Conservation (phyloP, 1,140 invertebrate genomes). For the Vollenhovia emeryi region DNA sequence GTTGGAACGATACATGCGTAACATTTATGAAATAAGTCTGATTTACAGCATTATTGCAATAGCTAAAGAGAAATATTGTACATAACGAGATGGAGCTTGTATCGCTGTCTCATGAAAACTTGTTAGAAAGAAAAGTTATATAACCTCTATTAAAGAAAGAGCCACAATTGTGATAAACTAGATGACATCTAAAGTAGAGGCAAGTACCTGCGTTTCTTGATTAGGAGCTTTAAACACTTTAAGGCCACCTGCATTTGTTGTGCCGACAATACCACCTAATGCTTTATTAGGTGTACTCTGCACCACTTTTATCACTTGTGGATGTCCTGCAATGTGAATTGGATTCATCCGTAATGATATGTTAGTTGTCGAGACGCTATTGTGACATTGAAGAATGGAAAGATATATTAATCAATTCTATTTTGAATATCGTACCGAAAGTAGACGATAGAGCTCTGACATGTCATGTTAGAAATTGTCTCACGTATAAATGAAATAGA, state of each 20-base stretch:
- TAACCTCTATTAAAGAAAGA: slow-evolving; percentile 16
- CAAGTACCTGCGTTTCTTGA: slow-evolving; percentile 82
- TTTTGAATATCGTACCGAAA: no score
- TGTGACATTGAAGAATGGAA: no score
- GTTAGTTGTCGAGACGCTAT: no score
- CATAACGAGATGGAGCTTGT: no score
- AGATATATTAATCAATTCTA: no score
- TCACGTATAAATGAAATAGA: no score
- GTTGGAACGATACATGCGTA: slow-evolving; percentile 36
- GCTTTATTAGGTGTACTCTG: slow-evolving; percentile 85
- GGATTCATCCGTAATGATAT: neutral
- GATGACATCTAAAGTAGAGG: neutral
- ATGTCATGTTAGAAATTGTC: no score
- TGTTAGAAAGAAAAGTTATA: neutral
- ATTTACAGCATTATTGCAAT: neutral
- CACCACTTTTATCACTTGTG: slow-evolving; percentile 89
- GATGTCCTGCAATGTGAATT: slow-evolving; percentile 86
- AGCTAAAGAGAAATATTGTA: neutral
- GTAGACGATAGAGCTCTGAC: no score
- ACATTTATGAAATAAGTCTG: slow-evolving; percentile 3
- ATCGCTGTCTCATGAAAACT: neutral
- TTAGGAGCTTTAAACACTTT: slow-evolving; percentile 86
- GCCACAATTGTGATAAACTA: neutral
- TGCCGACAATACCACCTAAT: slow-evolving; percentile 83
- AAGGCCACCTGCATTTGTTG: slow-evolving; percentile 83